phyloP scores from a whole-genome alignment of 2,888 invertebrate species.

The Apotomis turbidana region DNA sequence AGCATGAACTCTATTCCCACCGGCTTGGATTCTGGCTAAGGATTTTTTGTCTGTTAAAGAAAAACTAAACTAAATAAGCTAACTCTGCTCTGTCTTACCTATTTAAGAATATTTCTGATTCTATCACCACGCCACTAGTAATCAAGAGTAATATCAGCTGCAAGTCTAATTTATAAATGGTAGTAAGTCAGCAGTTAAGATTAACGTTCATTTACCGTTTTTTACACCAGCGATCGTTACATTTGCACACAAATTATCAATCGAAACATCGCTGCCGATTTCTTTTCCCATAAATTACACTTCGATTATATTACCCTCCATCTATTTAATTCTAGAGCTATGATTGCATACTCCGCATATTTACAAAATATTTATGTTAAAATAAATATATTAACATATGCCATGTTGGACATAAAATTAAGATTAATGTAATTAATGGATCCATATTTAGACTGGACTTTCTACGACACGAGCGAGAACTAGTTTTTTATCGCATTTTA shows the following conservation, averaged over 20 bases:
- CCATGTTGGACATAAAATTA: conserved; percentile 14
- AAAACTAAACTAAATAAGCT: no score
- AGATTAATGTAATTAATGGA: conserved; percentile 23
- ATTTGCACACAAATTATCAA: conserved; percentile 35
- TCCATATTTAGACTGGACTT: conserved; percentile 20
- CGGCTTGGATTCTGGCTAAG: no score
- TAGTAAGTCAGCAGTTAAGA: no score
- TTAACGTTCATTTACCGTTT: background rate
- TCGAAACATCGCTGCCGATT: conserved; percentile 27
- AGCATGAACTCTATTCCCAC: no score
- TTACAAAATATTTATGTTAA: conserved; percentile 41
- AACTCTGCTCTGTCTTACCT: no score
- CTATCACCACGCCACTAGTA: no score
- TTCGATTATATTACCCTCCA: conserved; percentile 25
- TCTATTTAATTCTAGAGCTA: conserved; percentile 6
- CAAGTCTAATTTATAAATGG: no score
- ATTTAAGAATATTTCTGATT: no score
- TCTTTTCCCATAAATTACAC: conserved; percentile 28
- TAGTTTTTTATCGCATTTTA: conserved; percentile 20
- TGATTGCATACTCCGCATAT: conserved; percentile 26
- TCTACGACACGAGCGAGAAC: conserved; percentile 28
- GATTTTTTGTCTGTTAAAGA: no score
- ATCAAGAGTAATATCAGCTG: no score
- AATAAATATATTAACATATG: conserved; percentile 30
- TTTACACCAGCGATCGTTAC: conserved; percentile 29